Evolutionary conservation across 2,797 vertebrate species (phyloP), one percentile per base, ranked within the genome.

Genomic region (Halcyon chelicuti): DNA sequence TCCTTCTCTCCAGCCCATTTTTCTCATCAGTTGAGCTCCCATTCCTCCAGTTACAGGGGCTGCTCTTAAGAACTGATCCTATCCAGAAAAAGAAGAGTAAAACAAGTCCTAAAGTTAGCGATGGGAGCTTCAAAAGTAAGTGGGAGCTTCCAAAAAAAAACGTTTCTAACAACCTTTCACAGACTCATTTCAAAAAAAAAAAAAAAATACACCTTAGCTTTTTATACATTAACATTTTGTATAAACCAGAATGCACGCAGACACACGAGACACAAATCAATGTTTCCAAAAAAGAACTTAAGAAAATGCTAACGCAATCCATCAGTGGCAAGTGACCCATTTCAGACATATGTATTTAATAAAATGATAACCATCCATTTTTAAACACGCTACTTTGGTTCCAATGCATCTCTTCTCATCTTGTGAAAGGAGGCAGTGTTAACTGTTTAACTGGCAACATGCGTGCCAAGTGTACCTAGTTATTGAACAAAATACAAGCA

Each of bases 21-120:
- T 99, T 76, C 99, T 99, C 99, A 99, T 99, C 72, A 99, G 98
- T 58, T 99, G 98, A 98, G 99, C 99, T 68, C 99, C 99, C 91
- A 99, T 99, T 42, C 99, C 99, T 77, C 99, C 99, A 5, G 98
- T 99, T 37, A 99, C 99, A 1, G 99, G 99, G 52, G 99, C 99
- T 42, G 99, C 99, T 95, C 98, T 98, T 88, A 99, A 98, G 98
- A 99, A 99, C 97, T 99, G 99, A 98, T 99, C 99, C 99, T 99
- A 98, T 90, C 97, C 97, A 97, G 96, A 98, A 97, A 98, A 97
- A 98, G 66, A 97, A 95, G 97, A 97, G 95, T 96, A 98, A 97
- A 97, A 51, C 71, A 55, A 96, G 62, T 90, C 87, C 92, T 90
- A 20, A 84, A 97, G 94, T 98, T 98, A 98, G 95, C 84, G 93